These are phyloP conservation scores for Muscicapa striata DNA, from an alignment of 2,797 vertebrate species.

Conservation along the genomic window DNA sequence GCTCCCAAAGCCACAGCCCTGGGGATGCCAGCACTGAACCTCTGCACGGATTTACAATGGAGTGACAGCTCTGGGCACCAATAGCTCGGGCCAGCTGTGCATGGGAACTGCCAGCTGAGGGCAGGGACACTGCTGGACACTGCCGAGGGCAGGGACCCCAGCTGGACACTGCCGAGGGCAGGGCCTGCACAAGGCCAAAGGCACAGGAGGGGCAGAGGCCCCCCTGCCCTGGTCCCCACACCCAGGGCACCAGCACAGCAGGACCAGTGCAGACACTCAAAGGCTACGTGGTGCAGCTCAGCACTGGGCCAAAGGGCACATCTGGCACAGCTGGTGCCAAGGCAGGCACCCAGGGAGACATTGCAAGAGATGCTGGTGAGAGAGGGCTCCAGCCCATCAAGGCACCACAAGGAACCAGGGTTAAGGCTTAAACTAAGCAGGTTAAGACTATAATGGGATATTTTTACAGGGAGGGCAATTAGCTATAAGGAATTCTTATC, in stretches of 20 bases:
- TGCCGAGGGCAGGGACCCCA: rapidly evolving
- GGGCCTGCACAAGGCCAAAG: background rate
- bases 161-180: rapidly evolving
- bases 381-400: background rate
- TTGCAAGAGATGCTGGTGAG: background rate
- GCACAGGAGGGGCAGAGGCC: background rate
- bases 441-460: background rate
- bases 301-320: background rate
- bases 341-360: background rate
- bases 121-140: background rate
- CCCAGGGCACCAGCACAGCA: background rate
- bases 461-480: constrained; percentile 15
- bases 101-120: background rate
- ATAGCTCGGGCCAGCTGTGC: background rate
- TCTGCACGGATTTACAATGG: rapidly evolving
- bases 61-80: rapidly evolving
- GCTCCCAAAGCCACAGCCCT: background rate
- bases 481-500: background rate
- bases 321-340: background rate
- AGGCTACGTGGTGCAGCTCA: background rate
- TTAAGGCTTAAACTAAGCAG: constrained; percentile 26
- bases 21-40: background rate
- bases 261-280: rapidly evolving
- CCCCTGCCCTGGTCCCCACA: background rate
- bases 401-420: background rate